Base-by-base conservation (phyloP, 2,113 vertebrate genomes). In the Thymallus thymallus region DNA sequence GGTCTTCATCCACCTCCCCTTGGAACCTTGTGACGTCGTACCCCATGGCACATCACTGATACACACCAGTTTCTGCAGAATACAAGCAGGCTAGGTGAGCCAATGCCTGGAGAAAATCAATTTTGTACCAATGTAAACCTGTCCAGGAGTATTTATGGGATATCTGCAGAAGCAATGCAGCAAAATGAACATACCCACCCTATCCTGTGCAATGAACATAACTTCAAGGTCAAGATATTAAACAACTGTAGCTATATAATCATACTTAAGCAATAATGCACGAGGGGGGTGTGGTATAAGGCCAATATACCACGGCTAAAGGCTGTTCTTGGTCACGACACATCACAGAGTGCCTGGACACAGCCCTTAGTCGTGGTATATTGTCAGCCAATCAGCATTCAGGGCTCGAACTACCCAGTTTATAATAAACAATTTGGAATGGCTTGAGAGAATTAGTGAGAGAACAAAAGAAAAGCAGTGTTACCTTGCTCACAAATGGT, bases 1-100 rank as follows among this genome's bases (percentile, higher is more conserved):
- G 95, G 87, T 99, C 97, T 92, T 99, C 97, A 60, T 99, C 97
- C 86, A 98, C 97, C 85, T 98, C 97, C 88, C 97, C 97, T 93
- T 97, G 96, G 89, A 99, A 99, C 76, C 96, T 95, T 63, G 95
- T 94, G 87, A 99, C 92, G 94, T 98, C 97, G 92, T 98, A 99
- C 94, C 97, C 97, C 97, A 99, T 99, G 89, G 96, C 96, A 97
- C 96, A 95, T 96, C 90, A 95, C 96, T 86, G 89, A 86, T 70
- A 89, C 92, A 41, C 35, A 79, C 76, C 86, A 76, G 89, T 80
- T 88, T 93, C 96, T 96, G 83, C n/a, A 62, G 67, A 51, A 62
- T 65, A 23, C 69, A 23, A 12, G 68, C 72, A 29, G 24, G n/a
- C 30, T 12, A 18, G 23, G 30, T 67, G 22, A 30, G 48, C 35